Conservation (phyloP, 2,888 invertebrate species). For the Rhagium mordax region DNA sequence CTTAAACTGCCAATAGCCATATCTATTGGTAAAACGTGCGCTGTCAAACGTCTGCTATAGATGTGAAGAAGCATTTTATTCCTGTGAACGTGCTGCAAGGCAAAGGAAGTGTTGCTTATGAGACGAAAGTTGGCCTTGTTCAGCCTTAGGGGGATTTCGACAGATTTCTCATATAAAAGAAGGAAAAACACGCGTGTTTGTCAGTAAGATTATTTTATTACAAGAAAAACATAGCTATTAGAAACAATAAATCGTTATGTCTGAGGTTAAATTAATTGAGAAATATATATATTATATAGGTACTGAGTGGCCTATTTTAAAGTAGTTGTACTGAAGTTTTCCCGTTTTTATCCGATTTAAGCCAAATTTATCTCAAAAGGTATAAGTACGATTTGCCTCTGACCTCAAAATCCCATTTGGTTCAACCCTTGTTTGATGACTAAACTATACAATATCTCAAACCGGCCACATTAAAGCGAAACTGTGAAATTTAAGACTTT, state of each 20-base stretch:
- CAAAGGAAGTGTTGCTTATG: conserved; percentile 17
- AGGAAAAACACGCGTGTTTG: conserved; percentile 2
- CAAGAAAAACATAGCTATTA: conserved; percentile 1
- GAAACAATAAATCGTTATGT: conserved; percentile 5
- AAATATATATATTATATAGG: no score
- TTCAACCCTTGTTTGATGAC: no score
- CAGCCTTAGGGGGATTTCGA: neutral
- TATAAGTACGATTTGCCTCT: no score
- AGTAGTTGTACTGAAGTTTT: no score
- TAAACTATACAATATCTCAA: no score
- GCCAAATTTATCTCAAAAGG: no score
- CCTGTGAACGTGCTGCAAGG: conserved; percentile 7
- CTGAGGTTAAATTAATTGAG: neutral
- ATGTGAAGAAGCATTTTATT: conserved; percentile 8
- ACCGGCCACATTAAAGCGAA: no score
- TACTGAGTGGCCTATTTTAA: no score
- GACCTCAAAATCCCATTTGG: no score
- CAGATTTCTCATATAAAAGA: neutral
- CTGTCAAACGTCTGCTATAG: conserved; percentile 6
- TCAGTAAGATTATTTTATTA: conserved; percentile 6
- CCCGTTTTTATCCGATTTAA: no score
- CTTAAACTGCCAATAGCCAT: conserved; percentile 8
- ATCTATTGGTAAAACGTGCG: conserved; percentile 1
- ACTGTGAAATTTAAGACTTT: no score
- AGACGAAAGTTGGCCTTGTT: conserved; percentile 11